Evolutionary conservation across 1,140 invertebrate species (phyloP), one percentile per base, ranked within the genome.

Genomic region (Achatina immaculata): DNA sequence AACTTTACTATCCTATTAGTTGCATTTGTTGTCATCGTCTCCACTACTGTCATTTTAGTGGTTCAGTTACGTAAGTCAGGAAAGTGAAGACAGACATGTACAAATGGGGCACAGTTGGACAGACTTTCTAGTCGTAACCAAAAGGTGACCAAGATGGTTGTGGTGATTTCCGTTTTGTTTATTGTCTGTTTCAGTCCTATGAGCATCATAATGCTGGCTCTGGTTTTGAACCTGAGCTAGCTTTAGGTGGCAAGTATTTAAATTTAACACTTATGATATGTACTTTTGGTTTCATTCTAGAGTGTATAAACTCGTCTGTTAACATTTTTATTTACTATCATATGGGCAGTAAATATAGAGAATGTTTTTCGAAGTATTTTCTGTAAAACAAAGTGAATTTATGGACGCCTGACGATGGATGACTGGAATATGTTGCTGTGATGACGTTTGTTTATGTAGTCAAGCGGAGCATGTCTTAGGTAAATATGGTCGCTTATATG

Each of bases 121-220:
- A 73, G 7, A 36, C 1, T 45, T 24, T 43, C 38, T 34, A 45
- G 38, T 42, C 38, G 43, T 14, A 40, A 73, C 71, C 71, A 73
- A 28, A 73, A 73, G 45, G 40, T 73, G 42, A 43, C 71, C 71
- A 73, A 73, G 28, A 73, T 73, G 71, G 71, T 73, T 9, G 28
- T 48, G 6, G 40, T 45, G 11, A 45, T 73, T 2, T 73, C 71
- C 16, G 14, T 28, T n/a, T 19, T 73, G 11, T 73, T 73, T 42
- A 73, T 73, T 43, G 14, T 73, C 14, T 73, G 71, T 73, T 73
- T 73, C 31, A 45, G 6, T 28, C 71, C 71, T 16, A 34, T 48
- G 7, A 11, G 34, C 16, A 7, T 48, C 40, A 73, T 73, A 11
- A 11, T 16, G 2, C 14, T 48, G 2, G 43, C 2, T 14, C 7